These are phyloP conservation scores for Platycercus adscitus DNA, from an alignment of 2,113 vertebrate species.

Conservation along the genomic window DNA sequence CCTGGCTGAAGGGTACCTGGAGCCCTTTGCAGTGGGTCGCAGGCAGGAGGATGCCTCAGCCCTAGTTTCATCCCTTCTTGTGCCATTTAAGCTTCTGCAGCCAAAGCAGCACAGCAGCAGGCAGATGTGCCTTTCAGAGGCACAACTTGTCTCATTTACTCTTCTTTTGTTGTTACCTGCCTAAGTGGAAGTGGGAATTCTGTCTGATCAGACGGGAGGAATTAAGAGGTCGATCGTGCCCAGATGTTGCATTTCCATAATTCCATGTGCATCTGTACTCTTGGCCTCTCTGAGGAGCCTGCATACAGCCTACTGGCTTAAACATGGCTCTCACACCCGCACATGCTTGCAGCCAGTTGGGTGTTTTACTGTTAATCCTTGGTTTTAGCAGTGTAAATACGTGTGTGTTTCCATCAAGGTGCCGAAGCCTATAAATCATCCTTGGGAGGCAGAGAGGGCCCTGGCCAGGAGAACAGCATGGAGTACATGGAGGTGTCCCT, in stretches of 20 bases:
- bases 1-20: neutral
- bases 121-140: neutral
- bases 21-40: neutral
- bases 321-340: neutral
- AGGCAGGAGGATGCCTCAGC: neutral
- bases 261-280: neutral
- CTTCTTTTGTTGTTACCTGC: neutral
- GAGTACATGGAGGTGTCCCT: conserved; percentile 93
- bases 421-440: conserved; percentile 68
- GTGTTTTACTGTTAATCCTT: neutral
- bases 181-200: neutral
- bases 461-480: conserved; percentile 63
- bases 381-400: neutral
- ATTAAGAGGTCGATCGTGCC: neutral
- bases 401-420: conserved; percentile 48
- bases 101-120: neutral
- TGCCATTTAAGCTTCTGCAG: neutral
- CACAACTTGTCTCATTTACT: neutral
- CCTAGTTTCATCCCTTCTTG: neutral
- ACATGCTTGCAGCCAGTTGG: neutral
- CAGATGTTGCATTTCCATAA: neutral
- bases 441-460: conserved; percentile 70
- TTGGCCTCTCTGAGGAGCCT: neutral
- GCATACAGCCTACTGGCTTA: neutral
- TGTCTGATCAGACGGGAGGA: neutral